Conservation (phyloP, 2,113 vertebrate genomes). For the Vulpes ferrilata region DNA sequence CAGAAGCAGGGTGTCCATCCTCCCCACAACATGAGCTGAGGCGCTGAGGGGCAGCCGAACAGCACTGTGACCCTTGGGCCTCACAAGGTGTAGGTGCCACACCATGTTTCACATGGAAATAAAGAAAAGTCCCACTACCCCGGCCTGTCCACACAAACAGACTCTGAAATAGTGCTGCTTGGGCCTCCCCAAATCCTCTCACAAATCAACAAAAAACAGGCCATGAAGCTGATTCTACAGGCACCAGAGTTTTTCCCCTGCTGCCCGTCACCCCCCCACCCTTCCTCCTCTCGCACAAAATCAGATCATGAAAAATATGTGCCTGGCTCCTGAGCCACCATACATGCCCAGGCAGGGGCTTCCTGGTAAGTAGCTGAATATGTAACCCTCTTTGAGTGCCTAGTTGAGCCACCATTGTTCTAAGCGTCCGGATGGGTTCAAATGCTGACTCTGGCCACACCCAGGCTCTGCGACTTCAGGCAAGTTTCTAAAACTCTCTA, state of each 20-base stretch:
- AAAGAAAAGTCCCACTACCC: not conserved
- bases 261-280: too few species aligned
- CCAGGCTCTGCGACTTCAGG: not conserved
- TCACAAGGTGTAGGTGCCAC: fast-evolving
- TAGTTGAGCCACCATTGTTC: not conserved
- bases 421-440: not conserved
- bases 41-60: fast-evolving
- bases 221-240: not conserved
- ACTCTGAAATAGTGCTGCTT: not conserved
- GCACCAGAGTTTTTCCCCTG: not conserved
- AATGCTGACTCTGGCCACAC: not conserved
- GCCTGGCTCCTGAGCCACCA: not conserved
- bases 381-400: not conserved
- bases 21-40: not conserved
- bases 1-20: not conserved
- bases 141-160: not conserved
- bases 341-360: not conserved
- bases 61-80: too few species aligned
- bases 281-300: not conserved
- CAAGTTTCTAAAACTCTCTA: not conserved
- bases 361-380: not conserved
- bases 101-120: not conserved
- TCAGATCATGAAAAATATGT: not conserved
- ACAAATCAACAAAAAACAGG: not conserved
- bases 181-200: not conserved